A percentile compares a stretch with the other conserved stretches of the same genome.
These are phyloP conservation scores for Conopomorpha cramerella DNA, from an alignment of 1,140 invertebrate species.

Conservation along the genomic window DNA sequence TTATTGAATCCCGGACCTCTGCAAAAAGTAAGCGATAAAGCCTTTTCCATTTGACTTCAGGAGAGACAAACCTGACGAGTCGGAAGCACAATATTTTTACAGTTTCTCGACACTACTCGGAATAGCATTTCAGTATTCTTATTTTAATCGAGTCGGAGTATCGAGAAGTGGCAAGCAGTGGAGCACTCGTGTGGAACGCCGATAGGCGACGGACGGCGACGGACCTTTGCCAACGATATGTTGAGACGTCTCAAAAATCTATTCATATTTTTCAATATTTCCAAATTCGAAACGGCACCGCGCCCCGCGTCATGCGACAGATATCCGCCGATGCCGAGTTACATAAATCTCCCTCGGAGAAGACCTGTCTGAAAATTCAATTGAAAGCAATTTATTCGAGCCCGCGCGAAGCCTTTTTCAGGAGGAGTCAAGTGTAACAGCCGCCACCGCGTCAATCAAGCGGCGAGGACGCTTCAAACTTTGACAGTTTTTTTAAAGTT, in stretches of 20 bases:
- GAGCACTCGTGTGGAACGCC: constrained; percentile 43
- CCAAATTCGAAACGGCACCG: constrained; percentile 1
- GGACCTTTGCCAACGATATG: constrained; percentile 23
- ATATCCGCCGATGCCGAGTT: too few relatives aligned
- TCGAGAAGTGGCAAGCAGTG: constrained; percentile 31
- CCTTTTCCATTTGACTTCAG: too few relatives aligned
- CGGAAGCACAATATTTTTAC: too few relatives aligned
- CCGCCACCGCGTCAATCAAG: constrained; percentile 28
- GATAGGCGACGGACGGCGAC: constrained; percentile 45
- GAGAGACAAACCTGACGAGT: too few relatives aligned
- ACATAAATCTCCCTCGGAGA: too few relatives aligned
- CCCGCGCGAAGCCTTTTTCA: constrained; percentile 7
- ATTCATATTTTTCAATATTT: constrained; percentile 29
- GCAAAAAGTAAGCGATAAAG: neutral
- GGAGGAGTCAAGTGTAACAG: too few relatives aligned
- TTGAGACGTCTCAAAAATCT: constrained; percentile 26
- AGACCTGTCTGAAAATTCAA: constrained; percentile 24
- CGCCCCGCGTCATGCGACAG: constrained; percentile 28
- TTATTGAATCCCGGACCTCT: neutral
- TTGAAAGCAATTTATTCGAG: constrained; percentile 42
- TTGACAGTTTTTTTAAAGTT: constrained; percentile 43
- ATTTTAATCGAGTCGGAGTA: constrained; percentile 48
- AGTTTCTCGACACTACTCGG: constrained; percentile 46
- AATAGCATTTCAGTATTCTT: constrained; percentile 38
- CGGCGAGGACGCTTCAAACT: constrained; percentile 11